Evolutionary conservation across 2,888 invertebrate genomes (phyloP).

Genomic region (Epinotia brunnichana): DNA sequence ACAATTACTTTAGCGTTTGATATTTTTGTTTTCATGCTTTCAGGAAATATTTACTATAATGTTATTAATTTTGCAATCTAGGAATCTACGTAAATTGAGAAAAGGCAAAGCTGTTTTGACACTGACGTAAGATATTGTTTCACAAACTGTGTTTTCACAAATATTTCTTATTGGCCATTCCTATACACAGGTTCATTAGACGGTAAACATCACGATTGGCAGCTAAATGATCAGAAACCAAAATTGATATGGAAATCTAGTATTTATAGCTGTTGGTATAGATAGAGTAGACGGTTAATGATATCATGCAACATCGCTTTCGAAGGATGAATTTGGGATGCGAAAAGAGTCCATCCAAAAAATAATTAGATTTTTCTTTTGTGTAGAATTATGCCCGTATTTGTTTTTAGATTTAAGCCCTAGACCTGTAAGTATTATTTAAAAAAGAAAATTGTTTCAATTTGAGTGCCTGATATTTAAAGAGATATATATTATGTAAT

Average conservation of each 20-base stretch:
- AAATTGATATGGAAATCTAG: constrained; percentile 3
- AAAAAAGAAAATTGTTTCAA: constrained; percentile 66
- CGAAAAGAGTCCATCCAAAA: constrained; percentile 65
- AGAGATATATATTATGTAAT: constrained; percentile 56
- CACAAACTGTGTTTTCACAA: too few species aligned
- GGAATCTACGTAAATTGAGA: too few species aligned
- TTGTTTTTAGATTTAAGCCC: constrained; percentile 47
- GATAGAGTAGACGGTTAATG: constrained; percentile 45
- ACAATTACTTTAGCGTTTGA: neutral
- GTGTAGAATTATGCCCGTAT: constrained; percentile 25
- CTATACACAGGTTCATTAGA: neutral
- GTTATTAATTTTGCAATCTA: too few species aligned
- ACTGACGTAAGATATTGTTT: too few species aligned
- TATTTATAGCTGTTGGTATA: constrained; percentile 39
- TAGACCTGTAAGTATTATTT: constrained; percentile 57
- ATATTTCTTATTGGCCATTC: constrained; percentile 3
- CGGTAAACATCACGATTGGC: constrained; percentile 17
- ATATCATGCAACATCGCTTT: constrained; percentile 26
- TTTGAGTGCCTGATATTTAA: constrained; percentile 74
- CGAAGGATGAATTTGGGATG: constrained; percentile 45
- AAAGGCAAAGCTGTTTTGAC: too few species aligned
- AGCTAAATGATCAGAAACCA: constrained; percentile 26
- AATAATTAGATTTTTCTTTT: constrained; percentile 49
- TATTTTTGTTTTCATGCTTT: neutral
- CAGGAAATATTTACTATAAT: too few species aligned